These are phyloP conservation scores for Oscheius sp. DNA, from an alignment of 2,888 invertebrate species.

Conservation along the genomic window DNA sequence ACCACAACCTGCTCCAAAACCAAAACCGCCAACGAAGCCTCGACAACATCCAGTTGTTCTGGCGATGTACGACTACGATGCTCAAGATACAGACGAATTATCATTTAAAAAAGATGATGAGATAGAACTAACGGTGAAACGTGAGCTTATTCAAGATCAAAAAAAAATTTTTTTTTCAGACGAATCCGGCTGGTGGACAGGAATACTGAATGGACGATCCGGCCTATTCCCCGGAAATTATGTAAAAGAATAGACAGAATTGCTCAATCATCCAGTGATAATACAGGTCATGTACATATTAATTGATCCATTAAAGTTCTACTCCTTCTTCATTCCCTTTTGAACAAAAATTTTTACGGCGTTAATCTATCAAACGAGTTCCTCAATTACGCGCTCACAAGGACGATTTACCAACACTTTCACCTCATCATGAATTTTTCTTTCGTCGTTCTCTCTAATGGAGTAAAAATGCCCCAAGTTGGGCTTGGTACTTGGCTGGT, in stretches of 20 bases:
- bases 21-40: slow-evolving; percentile 71
- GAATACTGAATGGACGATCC: slow-evolving; percentile 75
- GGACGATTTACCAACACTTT: not conserved
- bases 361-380: slow-evolving; percentile 4
- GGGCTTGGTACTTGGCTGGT: slow-evolving; percentile 70
- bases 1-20: slow-evolving; percentile 71
- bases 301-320: not conserved
- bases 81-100: slow-evolving; percentile 78
- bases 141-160: slow-evolving; percentile 69
- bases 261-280: slow-evolving; percentile 3
- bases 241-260: slow-evolving; percentile 72
- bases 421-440: slow-evolving; percentile 22
- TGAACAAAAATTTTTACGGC: not conserved
- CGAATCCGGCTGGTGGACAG: slow-evolving; percentile 80
- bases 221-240: slow-evolving; percentile 79
- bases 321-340: not conserved
- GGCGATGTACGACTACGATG: slow-evolving; percentile 77
- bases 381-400: not conserved
- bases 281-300: slow-evolving; percentile 26
- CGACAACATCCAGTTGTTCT: slow-evolving; percentile 67
- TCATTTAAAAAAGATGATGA: slow-evolving; percentile 76
- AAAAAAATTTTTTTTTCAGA: slow-evolving; percentile 72
- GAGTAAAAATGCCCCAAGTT: slow-evolving; percentile 56
- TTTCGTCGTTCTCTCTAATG: slow-evolving; percentile 52
- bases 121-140: slow-evolving; percentile 77